Evolutionary conservation across 2,113 vertebrate genomes (phyloP), one percentile per base, ranked within the genome.

Genomic region (Salvelinus fontinalis): DNA sequence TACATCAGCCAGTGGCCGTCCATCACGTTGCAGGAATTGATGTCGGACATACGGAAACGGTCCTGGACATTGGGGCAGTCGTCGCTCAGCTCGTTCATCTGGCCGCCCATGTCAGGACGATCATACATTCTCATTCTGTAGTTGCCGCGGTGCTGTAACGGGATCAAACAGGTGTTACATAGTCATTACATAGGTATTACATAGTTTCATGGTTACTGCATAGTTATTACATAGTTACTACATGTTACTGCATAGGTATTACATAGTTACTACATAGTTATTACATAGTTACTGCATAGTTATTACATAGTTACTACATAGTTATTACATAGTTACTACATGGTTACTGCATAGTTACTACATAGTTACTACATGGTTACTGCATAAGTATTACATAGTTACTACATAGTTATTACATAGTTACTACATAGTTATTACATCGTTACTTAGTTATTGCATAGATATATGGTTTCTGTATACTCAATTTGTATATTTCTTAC

Each of bases 1-100:
- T 91, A 93, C 83, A 94, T 87, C 85, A 93, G 88, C 94, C 94
- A 94, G 86, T 94, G 93, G 65, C 94, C 94, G 14, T 94, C 93
- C 90, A 93, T 89, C 84, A 94, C 93, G 24, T 91, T 2, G 85
- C 92, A 93, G 0, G 59, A 74, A 24, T 49, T 74, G 31, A 62
- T 65, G 57, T 74, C 60, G 4, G 29, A 12, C 59, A 39, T 74
- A 5, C 59, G 72, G 72, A 74, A 65, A 31, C 72, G 60, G 59
- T 76, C 85, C 66, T 87, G 73, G 57, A 88, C 78, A 65, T 87
- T 85, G 49, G 73, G 60, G 29, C 88, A 90, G 20, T 86, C 83
- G 0, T 87, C 83, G 29, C 70, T 84, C 75, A 90, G 51, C 75
- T 87, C 87, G 57, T 79, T 78, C 75, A 88, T 85, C 59, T 92